These are phyloP conservation scores for Ceramica pisi DNA, from an alignment of 2,888 invertebrate genomes.

Conservation along the genomic window DNA sequence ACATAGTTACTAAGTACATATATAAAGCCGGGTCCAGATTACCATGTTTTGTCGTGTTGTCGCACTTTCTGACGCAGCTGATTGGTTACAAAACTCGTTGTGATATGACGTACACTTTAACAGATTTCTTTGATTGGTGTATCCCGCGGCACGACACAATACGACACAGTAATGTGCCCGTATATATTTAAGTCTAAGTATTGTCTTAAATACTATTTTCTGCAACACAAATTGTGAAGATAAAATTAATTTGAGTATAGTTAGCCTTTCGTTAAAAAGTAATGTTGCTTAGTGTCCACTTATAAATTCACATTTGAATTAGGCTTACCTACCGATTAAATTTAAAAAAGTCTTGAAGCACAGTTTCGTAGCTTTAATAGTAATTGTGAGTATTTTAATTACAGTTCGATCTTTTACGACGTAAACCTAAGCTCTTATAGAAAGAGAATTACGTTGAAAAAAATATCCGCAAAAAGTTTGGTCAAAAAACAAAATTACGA, in stretches of 20 bases:
- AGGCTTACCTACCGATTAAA: neutral
- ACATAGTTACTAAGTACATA: neutral
- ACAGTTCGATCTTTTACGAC: neutral
- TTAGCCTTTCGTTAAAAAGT: neutral
- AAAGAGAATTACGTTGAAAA: neutral
- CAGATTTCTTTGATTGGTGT: neutral
- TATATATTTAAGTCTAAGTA: neutral
- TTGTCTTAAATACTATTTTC: neutral
- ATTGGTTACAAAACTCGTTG: no score
- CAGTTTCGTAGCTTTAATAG: conserved; percentile 1
- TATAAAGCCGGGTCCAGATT: neutral
- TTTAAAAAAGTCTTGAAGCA: conserved; percentile 12
- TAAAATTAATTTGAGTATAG: neutral
- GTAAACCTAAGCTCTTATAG: neutral
- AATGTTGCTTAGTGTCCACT: neutral
- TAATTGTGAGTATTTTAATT: conserved; percentile 9
- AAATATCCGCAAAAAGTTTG: neutral
- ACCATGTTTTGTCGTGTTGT: neutral
- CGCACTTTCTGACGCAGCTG: neutral
- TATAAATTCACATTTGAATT: neutral
- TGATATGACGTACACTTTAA: neutral
- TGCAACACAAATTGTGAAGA: neutral
- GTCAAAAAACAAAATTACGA: no score
- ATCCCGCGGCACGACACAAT: neutral
- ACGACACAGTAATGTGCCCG: neutral